Conservation (phyloP, 2,888 invertebrate genomes). For the Plagiodera versicolora region DNA sequence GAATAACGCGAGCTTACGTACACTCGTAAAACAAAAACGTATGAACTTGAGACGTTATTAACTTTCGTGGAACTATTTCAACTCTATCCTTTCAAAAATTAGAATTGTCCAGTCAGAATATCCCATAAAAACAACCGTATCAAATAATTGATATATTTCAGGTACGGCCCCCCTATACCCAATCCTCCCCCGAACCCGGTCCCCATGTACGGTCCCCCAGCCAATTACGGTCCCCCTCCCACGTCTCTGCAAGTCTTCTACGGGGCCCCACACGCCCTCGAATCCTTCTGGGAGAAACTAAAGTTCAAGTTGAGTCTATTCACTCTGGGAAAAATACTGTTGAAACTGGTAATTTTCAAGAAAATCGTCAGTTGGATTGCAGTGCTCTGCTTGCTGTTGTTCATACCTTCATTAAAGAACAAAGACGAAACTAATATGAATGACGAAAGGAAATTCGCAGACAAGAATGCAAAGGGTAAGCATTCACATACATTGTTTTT, state of each 20-base stretch:
- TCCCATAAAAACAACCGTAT: too few relatives aligned
- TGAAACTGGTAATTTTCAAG: constrained; percentile 79
- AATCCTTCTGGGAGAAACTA: constrained; percentile 67
- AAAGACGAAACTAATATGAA: constrained; percentile 21
- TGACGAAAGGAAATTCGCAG: not conserved
- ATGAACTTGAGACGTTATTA: too few relatives aligned
- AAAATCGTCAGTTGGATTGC: constrained; percentile 80
- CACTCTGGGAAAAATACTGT: constrained; percentile 72
- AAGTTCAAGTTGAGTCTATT: constrained; percentile 71
- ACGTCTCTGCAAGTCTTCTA: constrained; percentile 49
- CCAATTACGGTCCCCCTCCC: constrained; percentile 28
- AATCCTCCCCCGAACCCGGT: constrained; percentile 8
- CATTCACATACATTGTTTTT: constrained; percentile 61
- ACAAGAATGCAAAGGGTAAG: constrained; percentile 62
- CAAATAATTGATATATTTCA: too few relatives aligned
- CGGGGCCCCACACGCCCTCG: constrained; percentile 62
- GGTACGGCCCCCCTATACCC: constrained; percentile 10
- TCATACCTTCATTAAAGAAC: constrained; percentile 62
- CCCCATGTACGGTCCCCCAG: not conserved
- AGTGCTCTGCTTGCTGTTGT: constrained; percentile 72
- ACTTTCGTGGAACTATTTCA: too few relatives aligned
- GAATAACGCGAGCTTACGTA: too few relatives aligned
- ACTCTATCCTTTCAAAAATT: too few relatives aligned
- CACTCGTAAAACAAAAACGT: too few relatives aligned
- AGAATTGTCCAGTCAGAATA: too few relatives aligned